Conservation (phyloP, 1,140 invertebrate species). For the Musca vetustissima region DNA sequence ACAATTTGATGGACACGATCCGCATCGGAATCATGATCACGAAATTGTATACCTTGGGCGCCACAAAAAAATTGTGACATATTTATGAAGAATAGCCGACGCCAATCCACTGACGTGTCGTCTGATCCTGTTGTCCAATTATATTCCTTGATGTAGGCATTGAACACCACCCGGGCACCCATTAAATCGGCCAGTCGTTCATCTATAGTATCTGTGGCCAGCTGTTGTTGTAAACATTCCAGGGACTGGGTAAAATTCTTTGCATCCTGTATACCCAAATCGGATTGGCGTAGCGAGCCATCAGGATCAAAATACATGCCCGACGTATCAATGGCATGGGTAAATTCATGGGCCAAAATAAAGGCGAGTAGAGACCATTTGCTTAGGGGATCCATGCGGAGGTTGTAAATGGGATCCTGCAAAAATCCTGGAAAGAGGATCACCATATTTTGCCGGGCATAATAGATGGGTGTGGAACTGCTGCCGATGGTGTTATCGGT, state of each 20-base stretch:
- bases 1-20: too few species aligned
- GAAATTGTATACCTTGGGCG: too few species aligned
- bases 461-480: conserved; percentile 11
- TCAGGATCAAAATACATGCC: conserved; percentile 27
- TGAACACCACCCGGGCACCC: too few species aligned
- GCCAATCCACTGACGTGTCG: too few species aligned
- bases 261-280: neutral
- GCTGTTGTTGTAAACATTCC: conserved; percentile 31
- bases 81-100: too few species aligned
- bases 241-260: conserved; percentile 1
- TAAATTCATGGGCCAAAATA: conserved; percentile 39
- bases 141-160: too few species aligned
- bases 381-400: conserved; percentile 35
- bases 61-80: too few species aligned
- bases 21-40: too few species aligned
- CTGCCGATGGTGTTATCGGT: neutral
- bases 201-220: conserved; percentile 32
- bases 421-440: conserved; percentile 37
- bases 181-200: conserved; percentile 36
- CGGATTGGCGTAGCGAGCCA: conserved; percentile 25
- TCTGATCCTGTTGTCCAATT: too few species aligned
- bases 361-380: conserved; percentile 41
- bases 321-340: conserved; percentile 33
- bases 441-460: conserved; percentile 34
- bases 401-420: conserved; percentile 32